A percentile compares a stretch with the other conserved stretches of the same genome.
Evolutionary conservation across 2,797 vertebrate species (phyloP).

Genomic region (Selene dorsalis): DNA sequence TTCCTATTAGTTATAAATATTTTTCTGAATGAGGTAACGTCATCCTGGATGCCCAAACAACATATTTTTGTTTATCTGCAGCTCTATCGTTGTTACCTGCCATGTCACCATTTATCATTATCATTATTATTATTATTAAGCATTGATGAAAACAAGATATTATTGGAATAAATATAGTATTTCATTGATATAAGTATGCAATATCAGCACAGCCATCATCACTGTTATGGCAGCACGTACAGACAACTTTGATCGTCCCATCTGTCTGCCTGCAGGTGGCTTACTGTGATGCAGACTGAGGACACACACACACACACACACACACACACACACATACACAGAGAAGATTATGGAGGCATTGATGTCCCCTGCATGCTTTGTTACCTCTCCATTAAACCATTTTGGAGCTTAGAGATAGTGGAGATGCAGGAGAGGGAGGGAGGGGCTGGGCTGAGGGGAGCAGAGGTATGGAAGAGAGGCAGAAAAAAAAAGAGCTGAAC

Average conservation of each 20-base stretch:
- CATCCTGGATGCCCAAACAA: not conserved
- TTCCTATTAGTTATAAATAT: not conserved
- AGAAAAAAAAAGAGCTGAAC: not conserved
- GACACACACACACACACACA: constrained; percentile 2
- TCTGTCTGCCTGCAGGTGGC: not conserved
- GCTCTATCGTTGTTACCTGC: not conserved
- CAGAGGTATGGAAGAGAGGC: constrained; percentile 19
- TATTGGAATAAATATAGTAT: too few species aligned
- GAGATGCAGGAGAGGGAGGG: constrained; percentile 48
- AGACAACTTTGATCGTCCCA: not conserved
- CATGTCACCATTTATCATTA: not conserved
- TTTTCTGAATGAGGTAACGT: not conserved
- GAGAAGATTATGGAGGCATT: constrained; percentile 31
- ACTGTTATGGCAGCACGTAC: constrained; percentile 4
- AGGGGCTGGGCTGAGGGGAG: not conserved
- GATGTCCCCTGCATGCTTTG: constrained; percentile 63
- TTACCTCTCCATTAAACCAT: constrained; percentile 74
- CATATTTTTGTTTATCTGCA: not conserved
- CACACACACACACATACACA: constrained; percentile 3
- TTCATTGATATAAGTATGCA: not conserved
- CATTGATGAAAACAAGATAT: not conserved
- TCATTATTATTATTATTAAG: not conserved
- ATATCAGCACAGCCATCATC: not conserved
- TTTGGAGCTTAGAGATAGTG: constrained; percentile 55
- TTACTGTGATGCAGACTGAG: constrained; percentile 6